Evolutionary conservation across 2,113 vertebrate genomes (phyloP).

Genomic region (Nipponia nippon): DNA sequence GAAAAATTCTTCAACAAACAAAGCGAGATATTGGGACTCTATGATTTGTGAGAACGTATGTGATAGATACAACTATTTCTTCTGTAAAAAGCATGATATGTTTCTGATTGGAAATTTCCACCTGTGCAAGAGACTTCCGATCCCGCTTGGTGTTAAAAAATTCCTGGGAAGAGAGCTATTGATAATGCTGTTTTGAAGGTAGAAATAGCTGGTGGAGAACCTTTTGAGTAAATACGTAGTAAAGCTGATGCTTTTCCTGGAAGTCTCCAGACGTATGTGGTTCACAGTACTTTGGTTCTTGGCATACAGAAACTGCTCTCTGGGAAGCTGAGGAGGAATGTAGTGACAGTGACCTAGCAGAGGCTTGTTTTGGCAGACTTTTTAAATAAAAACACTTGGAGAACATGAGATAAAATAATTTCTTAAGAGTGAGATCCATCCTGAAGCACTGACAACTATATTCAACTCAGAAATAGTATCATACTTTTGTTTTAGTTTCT

Average conservation of each 20-base stretch:
- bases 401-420: neutral
- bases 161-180: neutral
- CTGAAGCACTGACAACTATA: neutral
- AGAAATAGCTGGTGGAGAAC: neutral
- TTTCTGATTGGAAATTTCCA: neutral
- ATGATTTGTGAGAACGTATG: neutral
- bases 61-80: neutral
- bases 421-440: neutral
- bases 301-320: neutral
- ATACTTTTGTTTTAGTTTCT: neutral
- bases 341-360: neutral
- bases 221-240: neutral
- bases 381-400: neutral
- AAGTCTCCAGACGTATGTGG: neutral
- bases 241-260: neutral
- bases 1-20: neutral
- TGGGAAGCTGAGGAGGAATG: neutral
- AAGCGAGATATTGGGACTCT: neutral
- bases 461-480: neutral
- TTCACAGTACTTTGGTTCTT: neutral
- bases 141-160: neutral
- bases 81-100: neutral
- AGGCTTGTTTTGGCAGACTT: neutral
- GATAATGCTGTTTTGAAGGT: neutral
- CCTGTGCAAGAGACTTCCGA: neutral